A percentile compares a stretch with the other conserved stretches of the same genome.
Evolutionary conservation across 37 sponge, comb jelly and placozoan species (phyloP).

Genomic region (Halichondria panicea): DNA sequence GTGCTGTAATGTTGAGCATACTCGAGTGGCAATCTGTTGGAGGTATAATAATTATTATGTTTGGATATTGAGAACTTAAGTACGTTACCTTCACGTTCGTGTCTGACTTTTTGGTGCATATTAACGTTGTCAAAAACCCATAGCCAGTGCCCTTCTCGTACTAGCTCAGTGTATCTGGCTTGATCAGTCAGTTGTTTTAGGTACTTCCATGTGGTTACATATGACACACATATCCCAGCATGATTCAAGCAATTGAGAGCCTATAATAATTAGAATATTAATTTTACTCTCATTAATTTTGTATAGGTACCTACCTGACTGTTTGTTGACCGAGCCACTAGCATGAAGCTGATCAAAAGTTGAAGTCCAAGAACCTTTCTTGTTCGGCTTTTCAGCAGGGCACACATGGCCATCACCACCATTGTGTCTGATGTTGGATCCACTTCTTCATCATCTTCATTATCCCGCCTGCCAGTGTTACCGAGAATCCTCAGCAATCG

Average conservation of each 20-base stretch:
- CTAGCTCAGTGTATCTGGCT: background rate
- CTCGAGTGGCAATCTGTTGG: constrained; percentile 10
- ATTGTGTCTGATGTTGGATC: background rate
- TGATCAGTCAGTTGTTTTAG: background rate
- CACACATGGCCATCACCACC: background rate
- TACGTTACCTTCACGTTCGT: constrained; percentile 16
- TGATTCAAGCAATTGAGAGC: constrained; percentile 13
- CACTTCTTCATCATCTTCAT: background rate
- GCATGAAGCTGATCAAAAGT: constrained; percentile 22
- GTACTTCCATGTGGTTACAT: constrained; percentile 1
- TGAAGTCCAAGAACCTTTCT: constrained; percentile 9
- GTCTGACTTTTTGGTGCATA: constrained; percentile 1
- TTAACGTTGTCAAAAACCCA: constrained; percentile 26
- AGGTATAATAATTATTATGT: background rate
- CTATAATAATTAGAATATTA: no score
- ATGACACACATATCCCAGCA: constrained; percentile 17
- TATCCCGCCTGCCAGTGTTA: background rate
- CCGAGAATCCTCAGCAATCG: background rate
- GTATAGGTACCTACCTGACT: background rate
- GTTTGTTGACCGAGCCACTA: constrained; percentile 29
- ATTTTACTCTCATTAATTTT: no score
- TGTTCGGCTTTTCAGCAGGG: constrained; percentile 6
- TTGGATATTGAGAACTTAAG: background rate
- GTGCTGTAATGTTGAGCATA: constrained; percentile 9
- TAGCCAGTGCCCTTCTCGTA: constrained; percentile 7